phyloP scores from a whole-genome alignment of 2,113 vertebrate species.

The Zosterops hypoxanthus region DNA sequence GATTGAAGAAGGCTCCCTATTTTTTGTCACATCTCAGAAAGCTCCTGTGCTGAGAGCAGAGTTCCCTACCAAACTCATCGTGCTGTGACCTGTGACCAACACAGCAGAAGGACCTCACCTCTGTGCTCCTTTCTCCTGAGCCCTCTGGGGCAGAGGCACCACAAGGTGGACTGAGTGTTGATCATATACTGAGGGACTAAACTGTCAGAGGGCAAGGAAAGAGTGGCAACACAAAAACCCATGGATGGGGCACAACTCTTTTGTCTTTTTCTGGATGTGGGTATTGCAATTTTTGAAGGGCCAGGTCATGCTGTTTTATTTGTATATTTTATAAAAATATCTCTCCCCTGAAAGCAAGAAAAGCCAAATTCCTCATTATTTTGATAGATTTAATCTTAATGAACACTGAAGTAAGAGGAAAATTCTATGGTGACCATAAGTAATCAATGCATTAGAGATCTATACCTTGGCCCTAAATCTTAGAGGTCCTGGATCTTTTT shows the following conservation, averaged over 20 bases:
- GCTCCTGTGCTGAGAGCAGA: not conserved
- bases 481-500: not conserved
- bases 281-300: rapidly evolving
- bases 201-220: not conserved
- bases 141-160: not conserved
- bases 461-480: not conserved
- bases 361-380: not conserved
- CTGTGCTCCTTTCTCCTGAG: rapidly evolving
- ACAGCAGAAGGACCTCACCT: not conserved
- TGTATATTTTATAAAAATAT: not conserved
- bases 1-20: not conserved
- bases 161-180: not conserved
- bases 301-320: not conserved
- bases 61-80: not conserved
- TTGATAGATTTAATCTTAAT: not conserved
- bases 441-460: not conserved
- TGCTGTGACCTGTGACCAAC: not conserved
- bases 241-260: not conserved
- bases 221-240: not conserved
- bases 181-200: not conserved
- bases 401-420: not conserved
- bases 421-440: not conserved
- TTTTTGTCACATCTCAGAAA: not conserved
- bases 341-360: not conserved
- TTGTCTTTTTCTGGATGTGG: not conserved